Percentiles rank a stretch among this genome's conserved stretches.
Conservation (phyloP, 2,888 invertebrate genomes). For the Andrena minutula region DNA sequence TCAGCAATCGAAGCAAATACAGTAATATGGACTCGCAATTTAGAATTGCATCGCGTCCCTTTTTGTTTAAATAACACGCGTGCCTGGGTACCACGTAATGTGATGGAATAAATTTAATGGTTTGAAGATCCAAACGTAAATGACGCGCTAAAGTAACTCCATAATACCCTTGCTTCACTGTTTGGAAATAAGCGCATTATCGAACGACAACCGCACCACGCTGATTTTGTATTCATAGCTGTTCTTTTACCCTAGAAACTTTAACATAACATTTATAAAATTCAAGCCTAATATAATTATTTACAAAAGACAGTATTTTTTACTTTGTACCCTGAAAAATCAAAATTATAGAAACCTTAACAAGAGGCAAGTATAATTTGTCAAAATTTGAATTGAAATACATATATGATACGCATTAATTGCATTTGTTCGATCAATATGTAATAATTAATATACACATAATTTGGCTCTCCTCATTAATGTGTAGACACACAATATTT, state of each 20-base stretch:
- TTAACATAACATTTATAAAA: background rate
- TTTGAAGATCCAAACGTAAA: conserved; percentile 30
- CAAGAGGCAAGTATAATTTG: no score
- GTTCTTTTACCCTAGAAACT: background rate
- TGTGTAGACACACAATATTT: no score
- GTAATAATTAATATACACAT: no score
- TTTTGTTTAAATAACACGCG: background rate
- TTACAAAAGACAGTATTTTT: background rate
- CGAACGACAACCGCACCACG: background rate
- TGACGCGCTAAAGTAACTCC: conserved; percentile 26
- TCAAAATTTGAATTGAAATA: no score
- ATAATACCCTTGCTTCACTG: conserved; percentile 45
- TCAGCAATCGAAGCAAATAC: background rate
- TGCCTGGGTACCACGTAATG: background rate
- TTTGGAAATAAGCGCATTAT: conserved; percentile 53
- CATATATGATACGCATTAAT: no score
- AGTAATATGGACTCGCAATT: no score
- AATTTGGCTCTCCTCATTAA: no score
- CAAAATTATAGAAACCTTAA: no score
- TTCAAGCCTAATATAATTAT: background rate
- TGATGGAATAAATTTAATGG: conserved; percentile 54
- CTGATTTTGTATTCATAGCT: conserved; percentile 16
- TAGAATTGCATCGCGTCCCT: background rate
- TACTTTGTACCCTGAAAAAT: background rate
- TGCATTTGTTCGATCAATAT: no score